Evolutionary conservation across 2,797 vertebrate species (phyloP), one percentile per base, ranked within the genome.

Genomic region (Crax fasciolata): DNA sequence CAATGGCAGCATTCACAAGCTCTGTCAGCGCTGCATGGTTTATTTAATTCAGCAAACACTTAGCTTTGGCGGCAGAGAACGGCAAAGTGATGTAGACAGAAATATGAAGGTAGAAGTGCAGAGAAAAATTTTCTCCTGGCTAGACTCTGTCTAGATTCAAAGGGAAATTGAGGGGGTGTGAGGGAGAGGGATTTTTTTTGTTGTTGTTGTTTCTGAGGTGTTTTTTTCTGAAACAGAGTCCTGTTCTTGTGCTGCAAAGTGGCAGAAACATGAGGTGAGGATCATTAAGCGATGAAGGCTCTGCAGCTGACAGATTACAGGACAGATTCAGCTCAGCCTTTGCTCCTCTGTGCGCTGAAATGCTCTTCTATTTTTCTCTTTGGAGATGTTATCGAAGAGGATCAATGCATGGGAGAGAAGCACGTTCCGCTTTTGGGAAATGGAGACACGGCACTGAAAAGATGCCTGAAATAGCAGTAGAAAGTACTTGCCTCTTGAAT

Each of bases 1-100:
- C 95, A 95, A 95, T 91, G 95, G 87, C 79, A 72, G 93, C 84
- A 96, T 94, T 96, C 94, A 97, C 21, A 0, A 91, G 92, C 62
- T 91, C 95, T 81, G 79, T 92, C 92, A 92, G 10, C 9, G 35
- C 66, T 16, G 75, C 84, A 96, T 87, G 92, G 89, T 94, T 96
- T 96, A 93, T 96, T 97, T 94, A 94, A 96, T 95, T 96, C 90
- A 92, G 78, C 94, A 97, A 96, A 94, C 94, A 95, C 93, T 95
- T 95, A 85, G 72, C 84, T 89, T 89, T 93, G 94, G 78, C 13
- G 0, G 65, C 84, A 87, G 78, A 77, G 75, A 90, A 88, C 85
- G 61, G 87, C 84, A 93, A 81, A 93, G 92, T 61, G 82, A 71
- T 67, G 68, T 12, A 95, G 92, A 71, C 92, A 92, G 88, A 96